Evolutionary conservation across 2,888 invertebrate species (phyloP), one percentile per base, ranked within the genome.

Genomic region (Leucania comma): DNA sequence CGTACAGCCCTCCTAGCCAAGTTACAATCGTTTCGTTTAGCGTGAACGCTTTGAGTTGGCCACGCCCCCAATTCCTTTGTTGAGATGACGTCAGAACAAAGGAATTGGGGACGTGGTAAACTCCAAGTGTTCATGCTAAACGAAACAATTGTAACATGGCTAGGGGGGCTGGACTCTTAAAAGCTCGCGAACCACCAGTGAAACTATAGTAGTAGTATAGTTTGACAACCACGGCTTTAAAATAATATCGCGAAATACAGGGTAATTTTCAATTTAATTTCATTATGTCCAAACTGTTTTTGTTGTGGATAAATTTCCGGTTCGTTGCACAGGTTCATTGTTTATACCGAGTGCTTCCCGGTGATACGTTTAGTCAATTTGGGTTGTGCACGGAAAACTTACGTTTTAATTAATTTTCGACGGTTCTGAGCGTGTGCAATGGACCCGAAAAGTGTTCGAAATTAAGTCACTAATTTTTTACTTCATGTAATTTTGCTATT

Each of bases 261-360:
- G 81, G 81, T 85, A 86, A 88, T 87, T 87, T 87, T 80, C 83
- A 85, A 86, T 86, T 85, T 83, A 83, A 85, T 84, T 87, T 83
- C 26, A 70, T 65, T 67, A 71, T n/a, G 51, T 29, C 26, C 12
- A 24, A 56, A 72, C 59, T 69, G 73, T 73, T 80, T 73, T 67
- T 81, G 53, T 64, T 71, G 42, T 32, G 24, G 17, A 57, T 61
- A 38, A 56, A 67, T 70, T 71, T 67, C 56, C 66, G 38, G 51
- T 78, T 65, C 38, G 24, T 24, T 54, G 75, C 38, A 62, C 42
- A 46, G 12, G 14, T 48, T 51, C 51, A 48, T 64, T 64, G 60
- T 60, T 74, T 79, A 62, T 57, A 51, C 26, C 58, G 76, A 53
- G 46, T 61, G 60, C 4, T 50, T 42, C 51, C n/a, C 35, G 60